Percentiles rank a stretch among this genome's conserved stretches.
These are phyloP conservation scores for Phrixothrix hirtus DNA, from an alignment of 2,888 invertebrate genomes.

Conservation along the genomic window DNA sequence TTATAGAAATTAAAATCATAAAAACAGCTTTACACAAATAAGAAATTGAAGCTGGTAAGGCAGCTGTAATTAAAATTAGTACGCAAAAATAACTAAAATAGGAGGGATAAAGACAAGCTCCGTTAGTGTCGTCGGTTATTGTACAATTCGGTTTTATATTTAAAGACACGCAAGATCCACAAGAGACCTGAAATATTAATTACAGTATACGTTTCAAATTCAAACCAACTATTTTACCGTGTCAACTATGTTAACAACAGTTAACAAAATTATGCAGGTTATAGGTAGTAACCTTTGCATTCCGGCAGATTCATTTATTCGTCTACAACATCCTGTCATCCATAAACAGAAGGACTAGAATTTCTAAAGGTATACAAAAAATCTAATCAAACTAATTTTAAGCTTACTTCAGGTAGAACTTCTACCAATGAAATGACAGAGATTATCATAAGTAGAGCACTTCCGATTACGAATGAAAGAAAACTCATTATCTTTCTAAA, in stretches of 20 bases:
- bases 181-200: too few relatives aligned
- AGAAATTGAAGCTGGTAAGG: conserved; percentile 72
- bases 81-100: conserved; percentile 74
- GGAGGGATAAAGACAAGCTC: conserved; percentile 68
- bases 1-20: conserved; percentile 64
- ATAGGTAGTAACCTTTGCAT: conserved; percentile 62
- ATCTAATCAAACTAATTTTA: too few relatives aligned
- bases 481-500: conserved; percentile 51
- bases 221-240: too few relatives aligned
- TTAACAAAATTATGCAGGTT: conserved; percentile 61
- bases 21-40: conserved; percentile 70
- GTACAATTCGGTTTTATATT: conserved; percentile 46
- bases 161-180: conserved; percentile 44
- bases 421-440: conserved; percentile 53
- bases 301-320: conserved; percentile 62
- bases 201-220: too few relatives aligned
- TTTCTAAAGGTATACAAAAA: too few relatives aligned
- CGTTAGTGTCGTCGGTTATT: conserved; percentile 47
- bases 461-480: conserved; percentile 50
- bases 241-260: conserved; percentile 63
- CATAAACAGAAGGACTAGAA: conserved; percentile 54
- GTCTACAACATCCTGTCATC: conserved; percentile 60
- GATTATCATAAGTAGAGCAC: conserved; percentile 49
- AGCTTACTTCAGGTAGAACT: conserved; percentile 53
- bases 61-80: conserved; percentile 69